Conservation (phyloP, 2,113 vertebrate genomes). For the Semicossyphus pulcher region DNA sequence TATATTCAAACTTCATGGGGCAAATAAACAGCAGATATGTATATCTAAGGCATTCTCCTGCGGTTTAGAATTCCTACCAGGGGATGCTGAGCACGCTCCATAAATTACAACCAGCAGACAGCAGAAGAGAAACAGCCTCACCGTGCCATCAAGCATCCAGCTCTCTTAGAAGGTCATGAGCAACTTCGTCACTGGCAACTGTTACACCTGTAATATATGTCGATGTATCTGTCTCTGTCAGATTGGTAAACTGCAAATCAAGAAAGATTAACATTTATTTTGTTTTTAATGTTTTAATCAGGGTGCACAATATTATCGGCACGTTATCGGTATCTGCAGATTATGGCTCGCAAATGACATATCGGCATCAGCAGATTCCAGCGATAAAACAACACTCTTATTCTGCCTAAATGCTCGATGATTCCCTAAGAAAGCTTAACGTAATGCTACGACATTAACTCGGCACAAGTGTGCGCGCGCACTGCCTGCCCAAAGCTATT, state of each 20-base stretch:
- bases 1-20: neutral
- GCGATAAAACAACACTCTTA: too few species aligned
- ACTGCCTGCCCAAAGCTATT: too few species aligned
- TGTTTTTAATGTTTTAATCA: too few species aligned
- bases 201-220: neutral
- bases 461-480: too few species aligned
- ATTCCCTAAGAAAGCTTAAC: too few species aligned
- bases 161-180: slow-evolving; percentile 32
- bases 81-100: neutral
- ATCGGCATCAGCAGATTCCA: too few species aligned
- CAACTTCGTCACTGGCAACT: slow-evolving; percentile 19
- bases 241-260: neutral
- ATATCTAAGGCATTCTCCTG: neutral
- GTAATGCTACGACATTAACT: too few species aligned
- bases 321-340: too few species aligned
- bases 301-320: too few species aligned
- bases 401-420: too few species aligned
- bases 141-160: slow-evolving; percentile 17
- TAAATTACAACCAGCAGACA: slow-evolving; percentile 36
- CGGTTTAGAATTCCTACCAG: slow-evolving; percentile 16
- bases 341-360: too few species aligned
- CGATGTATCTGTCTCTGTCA: slow-evolving; percentile 2
- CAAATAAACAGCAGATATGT: neutral
- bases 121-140: slow-evolving; percentile 33
- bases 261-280: neutral